Percentiles rank a stretch among this genome's conserved stretches.
These are phyloP conservation scores for Chauna torquata DNA, from an alignment of 2,113 vertebrate genomes.

Conservation along the genomic window DNA sequence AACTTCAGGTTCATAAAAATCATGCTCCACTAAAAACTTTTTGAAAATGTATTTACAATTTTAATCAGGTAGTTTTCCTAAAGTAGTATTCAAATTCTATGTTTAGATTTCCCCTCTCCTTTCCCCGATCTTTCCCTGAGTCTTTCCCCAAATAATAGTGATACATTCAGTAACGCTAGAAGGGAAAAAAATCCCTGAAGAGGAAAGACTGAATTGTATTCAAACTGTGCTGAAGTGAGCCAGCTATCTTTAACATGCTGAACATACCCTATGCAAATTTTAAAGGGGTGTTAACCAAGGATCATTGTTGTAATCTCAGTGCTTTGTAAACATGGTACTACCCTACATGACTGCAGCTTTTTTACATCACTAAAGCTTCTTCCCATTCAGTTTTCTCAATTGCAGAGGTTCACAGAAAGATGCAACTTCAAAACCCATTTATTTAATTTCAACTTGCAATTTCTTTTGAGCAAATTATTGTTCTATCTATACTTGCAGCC, in stretches of 20 bases:
- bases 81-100: rapidly evolving
- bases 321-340: conserved; percentile 49
- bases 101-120: neutral
- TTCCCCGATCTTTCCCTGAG: rapidly evolving
- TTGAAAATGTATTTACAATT: rapidly evolving
- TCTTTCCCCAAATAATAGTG: rapidly evolving
- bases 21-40: neutral
- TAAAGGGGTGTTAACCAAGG: conserved; percentile 32
- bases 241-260: conserved; percentile 14
- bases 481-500: neutral
- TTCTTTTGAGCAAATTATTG: neutral
- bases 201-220: neutral
- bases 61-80: neutral
- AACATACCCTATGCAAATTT: conserved; percentile 20
- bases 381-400: neutral
- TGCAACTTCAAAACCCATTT: neutral
- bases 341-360: neutral
- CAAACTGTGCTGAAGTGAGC: neutral
- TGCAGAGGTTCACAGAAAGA: neutral
- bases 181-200: neutral
- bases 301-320: conserved; percentile 45
- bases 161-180: neutral
- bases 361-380: conserved; percentile 18
- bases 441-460: neutral
- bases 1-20: neutral